Evolutionary conservation across 2,113 vertebrate genomes (phyloP).

Genomic region (Mesoclemmys tuberculata): DNA sequence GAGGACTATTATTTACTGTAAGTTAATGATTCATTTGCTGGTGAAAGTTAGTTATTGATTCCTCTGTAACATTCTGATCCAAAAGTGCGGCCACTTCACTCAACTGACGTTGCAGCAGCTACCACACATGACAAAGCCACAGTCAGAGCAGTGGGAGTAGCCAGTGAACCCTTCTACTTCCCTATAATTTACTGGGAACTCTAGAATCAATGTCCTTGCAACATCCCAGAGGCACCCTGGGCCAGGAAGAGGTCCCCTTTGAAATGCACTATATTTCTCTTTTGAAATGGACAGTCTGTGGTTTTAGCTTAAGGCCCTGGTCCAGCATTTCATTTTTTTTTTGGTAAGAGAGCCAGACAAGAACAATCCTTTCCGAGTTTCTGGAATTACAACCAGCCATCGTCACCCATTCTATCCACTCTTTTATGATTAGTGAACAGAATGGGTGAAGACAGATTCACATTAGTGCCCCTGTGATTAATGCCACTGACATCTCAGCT

Average conservation of each 20-base stretch:
- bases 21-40: slow-evolving; percentile 37
- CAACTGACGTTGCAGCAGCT: not conserved
- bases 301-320: accelerated
- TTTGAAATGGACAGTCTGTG: accelerated
- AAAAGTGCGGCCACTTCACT: not conserved
- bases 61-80: not conserved
- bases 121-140: not conserved
- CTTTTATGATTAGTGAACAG: not conserved
- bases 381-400: not conserved
- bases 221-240: not conserved
- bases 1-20: not conserved
- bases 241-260: not conserved
- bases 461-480: accelerated
- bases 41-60: not conserved
- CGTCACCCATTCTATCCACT: not conserved
- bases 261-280: too few species aligned
- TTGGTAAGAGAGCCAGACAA: not conserved
- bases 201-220: not conserved
- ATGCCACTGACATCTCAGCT: not conserved
- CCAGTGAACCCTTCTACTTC: not conserved
- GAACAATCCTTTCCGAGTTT: not conserved
- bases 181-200: accelerated
- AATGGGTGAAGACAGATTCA: too few species aligned
- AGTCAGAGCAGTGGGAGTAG: not conserved
- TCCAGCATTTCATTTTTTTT: accelerated